These are phyloP conservation scores for Sula dactylatra DNA, from an alignment of 2,113 vertebrate genomes.

Conservation along the genomic window DNA sequence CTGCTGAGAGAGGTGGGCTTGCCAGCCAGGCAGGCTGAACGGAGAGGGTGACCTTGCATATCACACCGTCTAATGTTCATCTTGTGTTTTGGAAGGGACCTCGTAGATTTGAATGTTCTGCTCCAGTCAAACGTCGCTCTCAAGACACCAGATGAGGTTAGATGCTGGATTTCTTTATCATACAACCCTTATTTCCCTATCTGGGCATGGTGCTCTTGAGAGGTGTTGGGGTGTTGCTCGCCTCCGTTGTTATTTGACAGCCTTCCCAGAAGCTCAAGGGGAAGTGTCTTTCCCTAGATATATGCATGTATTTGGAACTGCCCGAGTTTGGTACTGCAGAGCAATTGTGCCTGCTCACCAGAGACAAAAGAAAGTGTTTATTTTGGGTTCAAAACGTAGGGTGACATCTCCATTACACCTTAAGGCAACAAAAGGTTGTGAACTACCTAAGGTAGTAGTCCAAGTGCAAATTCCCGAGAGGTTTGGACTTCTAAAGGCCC, in stretches of 20 bases:
- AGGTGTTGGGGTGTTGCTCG: neutral
- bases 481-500: neutral
- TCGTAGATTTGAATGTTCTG: constrained; percentile 45
- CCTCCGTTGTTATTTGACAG: neutral
- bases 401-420: neutral
- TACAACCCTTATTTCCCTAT: neutral
- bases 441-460: neutral
- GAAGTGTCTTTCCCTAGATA: neutral
- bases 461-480: neutral
- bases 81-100: constrained; percentile 69
- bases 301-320: neutral
- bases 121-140: constrained; percentile 63
- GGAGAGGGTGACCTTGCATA: too few relatives aligned
- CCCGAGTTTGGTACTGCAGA: neutral
- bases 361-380: neutral
- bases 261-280: neutral
- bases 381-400: neutral
- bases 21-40: neutral
- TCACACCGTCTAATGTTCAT: neutral
- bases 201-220: neutral
- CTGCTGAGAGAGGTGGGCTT: neutral
- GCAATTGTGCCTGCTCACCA: neutral
- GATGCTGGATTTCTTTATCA: neutral
- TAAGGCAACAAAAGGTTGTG: neutral
- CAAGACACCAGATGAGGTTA: constrained; percentile 73